These are phyloP conservation scores for Zophobas morio DNA, from an alignment of 1,140 invertebrate species.

Conservation along the genomic window DNA sequence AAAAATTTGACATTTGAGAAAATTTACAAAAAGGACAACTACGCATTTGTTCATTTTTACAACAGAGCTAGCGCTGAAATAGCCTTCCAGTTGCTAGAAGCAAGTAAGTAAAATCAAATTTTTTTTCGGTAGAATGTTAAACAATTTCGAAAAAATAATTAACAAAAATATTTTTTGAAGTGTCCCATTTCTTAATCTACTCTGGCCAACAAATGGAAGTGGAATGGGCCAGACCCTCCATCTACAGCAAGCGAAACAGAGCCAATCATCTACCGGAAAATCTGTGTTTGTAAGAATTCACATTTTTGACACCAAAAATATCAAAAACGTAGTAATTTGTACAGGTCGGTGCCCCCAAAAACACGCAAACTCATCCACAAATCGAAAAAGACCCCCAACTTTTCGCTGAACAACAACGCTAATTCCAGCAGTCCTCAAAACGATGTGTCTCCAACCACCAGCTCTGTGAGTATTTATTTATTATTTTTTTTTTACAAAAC, in stretches of 20 bases:
- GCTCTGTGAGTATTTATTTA: too few species aligned
- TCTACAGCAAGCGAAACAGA: slow-evolving; percentile 50
- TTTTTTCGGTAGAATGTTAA: background rate
- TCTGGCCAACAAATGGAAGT: slow-evolving; percentile 51
- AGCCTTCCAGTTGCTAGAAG: slow-evolving; percentile 67
- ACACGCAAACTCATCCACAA: slow-evolving; percentile 10
- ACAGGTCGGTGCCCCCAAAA: slow-evolving; percentile 51
- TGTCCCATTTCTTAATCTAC: background rate
- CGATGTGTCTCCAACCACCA: background rate
- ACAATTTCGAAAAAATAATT: background rate
- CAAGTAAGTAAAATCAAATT: slow-evolving; percentile 59
- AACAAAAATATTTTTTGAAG: background rate
- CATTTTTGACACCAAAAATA: too few species aligned
- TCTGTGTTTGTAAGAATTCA: slow-evolving; percentile 49
- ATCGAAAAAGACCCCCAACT: background rate
- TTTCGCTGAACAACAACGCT: background rate
- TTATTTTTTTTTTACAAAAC: too few species aligned
- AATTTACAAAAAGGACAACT: slow-evolving; percentile 65
- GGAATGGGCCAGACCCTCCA: slow-evolving; percentile 58
- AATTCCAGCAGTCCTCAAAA: background rate
- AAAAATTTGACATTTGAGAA: slow-evolving; percentile 53
- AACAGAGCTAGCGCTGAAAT: slow-evolving; percentile 67
- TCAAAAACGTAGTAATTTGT: background rate
- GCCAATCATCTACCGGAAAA: slow-evolving; percentile 22
- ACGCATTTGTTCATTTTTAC: slow-evolving; percentile 71